Evolutionary conservation across 2,797 vertebrate genomes (phyloP), one percentile per base, ranked within the genome.

Genomic region (Coreius guichenoti): DNA sequence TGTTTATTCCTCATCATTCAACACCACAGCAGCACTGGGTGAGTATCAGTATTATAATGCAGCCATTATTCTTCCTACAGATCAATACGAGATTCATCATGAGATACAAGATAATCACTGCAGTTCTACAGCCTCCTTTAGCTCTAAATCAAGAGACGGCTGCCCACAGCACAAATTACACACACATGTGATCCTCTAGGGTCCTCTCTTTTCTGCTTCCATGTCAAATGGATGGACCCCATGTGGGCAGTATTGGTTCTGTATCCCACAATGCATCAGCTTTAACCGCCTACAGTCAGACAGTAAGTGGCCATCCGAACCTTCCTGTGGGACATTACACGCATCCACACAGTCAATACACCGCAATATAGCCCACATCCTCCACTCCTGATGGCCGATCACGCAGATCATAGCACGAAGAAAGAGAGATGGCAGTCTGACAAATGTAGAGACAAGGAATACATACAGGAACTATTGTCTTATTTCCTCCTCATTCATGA

Each of bases 1-100:
- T 89, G 82, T 89, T 88, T 80, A 0, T 23, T 54, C 74, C 86
- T 91, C 93, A 93, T 68, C 76, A 8, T 12, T 49, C 73, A 74
- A 70, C 68, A 2, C 19, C 70, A 49, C 43, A 19, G 9, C 72
- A 54, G 49, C 73, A 4, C 47, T 47, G n/a, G 8, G 17, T 65
- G n/a, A 79, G 39, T 31, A 45, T 73, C 36, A 65, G 33, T 16
- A 8, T 47, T 47, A n/a, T 74, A 65, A 65, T 65, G 56, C 43
- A 14, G 26, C 2, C 13, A 16, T 75, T 67, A n/a, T 12, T 75
- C 23, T 39, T 51, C 72, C 31, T 67, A 1, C 29, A 39, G 72
- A 75, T 83, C 81, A 51, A 49, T 75, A 47, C 29, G n/a, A 65
- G 81, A 75, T 82, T 74, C 39, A 33, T 31, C 69, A 63, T 17